These are phyloP conservation scores for Xiphophorus hellerii DNA, from an alignment of 2,113 vertebrate genomes.

Conservation along the genomic window DNA sequence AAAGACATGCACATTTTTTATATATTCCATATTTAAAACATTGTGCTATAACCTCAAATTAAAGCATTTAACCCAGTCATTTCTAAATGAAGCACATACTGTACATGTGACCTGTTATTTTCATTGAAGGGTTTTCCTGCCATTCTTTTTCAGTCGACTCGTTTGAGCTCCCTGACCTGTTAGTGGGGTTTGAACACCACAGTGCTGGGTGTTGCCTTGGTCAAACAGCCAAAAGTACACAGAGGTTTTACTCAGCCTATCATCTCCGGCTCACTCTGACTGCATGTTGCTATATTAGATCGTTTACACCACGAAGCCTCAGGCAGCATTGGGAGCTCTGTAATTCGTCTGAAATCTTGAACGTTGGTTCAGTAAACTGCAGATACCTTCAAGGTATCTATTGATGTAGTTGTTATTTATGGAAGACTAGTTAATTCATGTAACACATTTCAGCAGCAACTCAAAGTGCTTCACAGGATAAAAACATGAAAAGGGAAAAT, in stretches of 20 bases:
- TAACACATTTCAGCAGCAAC: no score
- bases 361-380: not conserved
- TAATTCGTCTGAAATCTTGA: slow-evolving; percentile 59
- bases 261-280: slow-evolving; percentile 53
- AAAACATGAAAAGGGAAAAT: no score
- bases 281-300: slow-evolving; percentile 51
- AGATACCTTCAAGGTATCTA: no score
- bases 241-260: slow-evolving; percentile 68
- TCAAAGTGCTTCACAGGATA: no score
- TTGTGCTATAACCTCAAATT: not conserved
- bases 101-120: not conserved
- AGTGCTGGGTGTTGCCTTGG: slow-evolving; percentile 62
- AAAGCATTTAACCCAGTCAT: not conserved
- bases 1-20: not conserved
- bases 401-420: not conserved
- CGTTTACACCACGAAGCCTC: slow-evolving; percentile 49
- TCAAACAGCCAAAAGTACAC: slow-evolving; percentile 48
- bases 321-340: not conserved
- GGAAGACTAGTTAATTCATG: no score
- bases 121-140: slow-evolving; percentile 20
- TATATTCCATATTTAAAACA: not conserved
- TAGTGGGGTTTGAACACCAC: slow-evolving; percentile 29
- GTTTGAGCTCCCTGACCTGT: slow-evolving; percentile 37
- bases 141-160: slow-evolving; percentile 14
- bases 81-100: not conserved